A percentile compares a stretch with the other conserved stretches of the same genome.
phyloP scores from a whole-genome alignment of 2,888 invertebrate genomes.

The Laothoe populi region DNA sequence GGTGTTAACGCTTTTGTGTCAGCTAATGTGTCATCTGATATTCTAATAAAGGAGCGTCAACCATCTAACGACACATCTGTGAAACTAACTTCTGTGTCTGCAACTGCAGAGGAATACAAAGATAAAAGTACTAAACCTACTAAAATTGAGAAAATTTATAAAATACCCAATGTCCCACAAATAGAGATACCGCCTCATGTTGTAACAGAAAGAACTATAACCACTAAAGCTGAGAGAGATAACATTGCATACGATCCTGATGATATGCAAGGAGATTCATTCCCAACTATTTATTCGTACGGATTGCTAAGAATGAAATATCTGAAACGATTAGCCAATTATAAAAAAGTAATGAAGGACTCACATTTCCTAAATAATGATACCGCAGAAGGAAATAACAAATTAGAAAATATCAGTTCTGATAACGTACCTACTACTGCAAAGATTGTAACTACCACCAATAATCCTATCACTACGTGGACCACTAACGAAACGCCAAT shows the following conservation, averaged over 20 bases:
- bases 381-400: conserved; percentile 51
- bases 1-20: conserved; percentile 65
- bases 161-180: conserved; percentile 38
- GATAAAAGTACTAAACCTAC: conserved; percentile 31
- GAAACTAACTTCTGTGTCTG: conserved; percentile 28
- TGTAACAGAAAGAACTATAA: conserved; percentile 36
- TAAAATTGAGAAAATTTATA: conserved; percentile 35
- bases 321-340: conserved; percentile 65
- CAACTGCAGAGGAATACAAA: conserved; percentile 26
- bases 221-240: conserved; percentile 35
- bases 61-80: conserved; percentile 27
- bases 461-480: conserved; percentile 39
- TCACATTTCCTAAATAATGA: conserved; percentile 72
- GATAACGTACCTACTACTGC: conserved; percentile 52
- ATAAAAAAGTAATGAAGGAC: conserved; percentile 69
- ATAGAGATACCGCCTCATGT: conserved; percentile 53
- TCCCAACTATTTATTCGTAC: conserved; percentile 71
- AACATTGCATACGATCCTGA: conserved; percentile 71
- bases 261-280: conserved; percentile 74
- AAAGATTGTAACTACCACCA: conserved; percentile 36
- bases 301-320: conserved; percentile 75
- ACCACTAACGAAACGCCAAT: conserved; percentile 41
- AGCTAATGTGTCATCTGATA: conserved; percentile 58
- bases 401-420: conserved; percentile 64
- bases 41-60: conserved; percentile 52